Base-by-base conservation (phyloP, 64 coral and sea anemone genomes). In the Hydrozoanthus tunicans region DNA sequence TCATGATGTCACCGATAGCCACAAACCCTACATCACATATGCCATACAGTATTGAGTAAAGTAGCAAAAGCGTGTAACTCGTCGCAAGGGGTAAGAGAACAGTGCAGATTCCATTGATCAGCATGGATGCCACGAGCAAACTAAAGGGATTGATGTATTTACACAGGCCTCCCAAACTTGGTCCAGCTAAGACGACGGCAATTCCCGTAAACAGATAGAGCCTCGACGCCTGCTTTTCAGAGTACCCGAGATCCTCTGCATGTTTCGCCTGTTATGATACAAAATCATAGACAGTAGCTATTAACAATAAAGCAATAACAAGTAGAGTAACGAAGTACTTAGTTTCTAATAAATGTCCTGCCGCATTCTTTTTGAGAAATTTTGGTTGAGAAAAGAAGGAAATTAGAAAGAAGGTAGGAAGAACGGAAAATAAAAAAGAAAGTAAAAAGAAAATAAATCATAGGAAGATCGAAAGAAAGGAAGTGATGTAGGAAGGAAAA, bases 1-100 rank as follows among this genome's bases (percentile, higher is more conserved):
- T 73, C 84, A 88, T 88, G 43, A 88, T 88, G 53, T 88, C 84
- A 15, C 84, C 84, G 9, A 88, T 10, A 59, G 84, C 84, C 6
- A 88, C 84, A 61, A 88, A 88, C 3, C 84, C 84, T 9, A 70
- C 84, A 32, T 88, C 69, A 74, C 69, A 88, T 73, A 74, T 62
- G 14, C 84, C 84, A 27, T 88, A 88, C 10, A 88, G 14, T 57
- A 88, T 57, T 11, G 84, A 88, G 24, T 88, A 88, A 3, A 88
- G 53, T 0, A 75, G 5, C 54, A 88, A 56, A 12, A 73, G 56
- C 3, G 69, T 26, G 15, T 88, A 88, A 14, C 5, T 72, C 5
- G 84, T 74, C 2, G 56, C 56, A 13, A 88, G 25, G 12, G 84
- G 84, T 11, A 88, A 51, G 13, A 88, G 11, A 58, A 88, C n/a